Percentiles rank a stretch among this genome's conserved stretches.
Evolutionary conservation across 1,140 invertebrate species (phyloP).

Genomic region (Hetaerina americana): DNA sequence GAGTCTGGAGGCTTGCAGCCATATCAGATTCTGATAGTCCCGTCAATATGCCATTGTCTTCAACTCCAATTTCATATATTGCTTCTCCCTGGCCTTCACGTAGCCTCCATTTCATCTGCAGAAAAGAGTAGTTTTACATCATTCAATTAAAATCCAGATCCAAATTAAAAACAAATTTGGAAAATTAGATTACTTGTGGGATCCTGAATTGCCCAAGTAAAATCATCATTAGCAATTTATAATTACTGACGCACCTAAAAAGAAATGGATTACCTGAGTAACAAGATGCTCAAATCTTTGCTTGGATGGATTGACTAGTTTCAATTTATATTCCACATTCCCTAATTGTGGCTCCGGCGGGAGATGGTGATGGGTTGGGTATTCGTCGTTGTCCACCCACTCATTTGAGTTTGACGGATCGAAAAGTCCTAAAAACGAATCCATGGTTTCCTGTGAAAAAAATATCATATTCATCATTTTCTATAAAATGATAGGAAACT

Average conservation of each 20-base stretch:
- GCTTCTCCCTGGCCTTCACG: constrained; percentile 83
- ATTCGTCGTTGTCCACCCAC: constrained; percentile 2
- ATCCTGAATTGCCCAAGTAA: not conserved
- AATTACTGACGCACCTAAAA: not conserved
- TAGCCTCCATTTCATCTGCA: constrained; percentile 76
- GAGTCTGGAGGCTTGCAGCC: constrained; percentile 63
- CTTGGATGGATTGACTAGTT: constrained; percentile 69
- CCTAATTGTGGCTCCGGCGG: constrained; percentile 83
- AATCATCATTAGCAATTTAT: not conserved
- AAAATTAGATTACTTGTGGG: not conserved
- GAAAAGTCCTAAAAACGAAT: constrained; percentile 65
- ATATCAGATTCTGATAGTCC: constrained; percentile 70
- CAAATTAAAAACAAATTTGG: not conserved
- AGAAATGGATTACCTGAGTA: constrained; percentile 49
- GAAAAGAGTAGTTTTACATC: too few relatives aligned
- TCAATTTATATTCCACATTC: constrained; percentile 88
- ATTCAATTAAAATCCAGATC: too few relatives aligned
- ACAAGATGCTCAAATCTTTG: constrained; percentile 78
- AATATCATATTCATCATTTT: not conserved
- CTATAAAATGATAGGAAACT: not conserved
- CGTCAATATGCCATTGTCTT: constrained; percentile 76
- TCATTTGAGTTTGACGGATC: constrained; percentile 37
- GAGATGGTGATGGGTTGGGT: constrained; percentile 28
- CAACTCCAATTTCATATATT: constrained; percentile 92
- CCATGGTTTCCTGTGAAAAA: constrained; percentile 34